phyloP scores from a whole-genome alignment of 2,888 invertebrate genomes.

The Heliconius ismenius region DNA sequence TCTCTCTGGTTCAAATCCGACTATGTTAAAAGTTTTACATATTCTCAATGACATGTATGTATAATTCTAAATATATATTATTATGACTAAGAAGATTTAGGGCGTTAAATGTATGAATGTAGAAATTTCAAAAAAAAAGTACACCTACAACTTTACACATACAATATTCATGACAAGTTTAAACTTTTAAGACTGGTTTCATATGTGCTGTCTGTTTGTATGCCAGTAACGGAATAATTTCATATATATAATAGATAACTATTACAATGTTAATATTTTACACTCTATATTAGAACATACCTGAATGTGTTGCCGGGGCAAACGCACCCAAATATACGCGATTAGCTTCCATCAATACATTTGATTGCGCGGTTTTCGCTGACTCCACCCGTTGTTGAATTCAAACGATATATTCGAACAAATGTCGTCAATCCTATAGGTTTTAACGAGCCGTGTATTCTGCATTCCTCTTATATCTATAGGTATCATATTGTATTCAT shows the following conservation, averaged over 20 bases:
- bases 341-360: slow-evolving; percentile 37
- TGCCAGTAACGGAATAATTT: no score
- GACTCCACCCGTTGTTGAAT: slow-evolving; percentile 7
- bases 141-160: no score
- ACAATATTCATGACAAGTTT: no score
- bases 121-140: no score
- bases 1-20: slow-evolving; percentile 2
- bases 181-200: no score
- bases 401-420: slow-evolving; percentile 3
- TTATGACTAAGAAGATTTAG: no score
- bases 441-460: slow-evolving; percentile 9
- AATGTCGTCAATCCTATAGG: slow-evolving; percentile 2
- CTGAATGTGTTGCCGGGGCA: neutral
- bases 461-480: neutral
- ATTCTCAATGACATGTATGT: neutral
- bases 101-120: no score
- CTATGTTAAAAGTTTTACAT: neutral
- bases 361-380: slow-evolving; percentile 40
- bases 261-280: no score
- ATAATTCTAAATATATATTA: neutral
- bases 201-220: no score
- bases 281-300: neutral
- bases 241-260: no score
- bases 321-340: slow-evolving; percentile 35
- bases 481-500: neutral